phyloP scores from a whole-genome alignment of 2,888 invertebrate species.

The Zhuqinia jingwanae region DNA sequence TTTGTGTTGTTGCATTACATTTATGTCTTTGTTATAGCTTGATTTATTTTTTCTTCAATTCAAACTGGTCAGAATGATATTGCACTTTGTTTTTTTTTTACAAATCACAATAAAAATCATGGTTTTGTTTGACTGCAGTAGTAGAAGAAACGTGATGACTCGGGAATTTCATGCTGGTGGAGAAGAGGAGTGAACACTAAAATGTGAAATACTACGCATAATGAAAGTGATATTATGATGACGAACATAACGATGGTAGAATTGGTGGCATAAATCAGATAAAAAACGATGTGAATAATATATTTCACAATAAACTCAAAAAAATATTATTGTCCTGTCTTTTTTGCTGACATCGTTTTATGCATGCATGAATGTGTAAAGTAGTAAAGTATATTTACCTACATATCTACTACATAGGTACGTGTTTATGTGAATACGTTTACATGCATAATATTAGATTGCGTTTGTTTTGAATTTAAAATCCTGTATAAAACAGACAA shows the following conservation, averaged over 20 bases:
- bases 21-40: no score
- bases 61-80: conserved; percentile 11
- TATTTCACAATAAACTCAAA: neutral
- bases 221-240: conserved; percentile 7
- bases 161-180: neutral
- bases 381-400: no score
- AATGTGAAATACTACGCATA: neutral
- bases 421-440: no score
- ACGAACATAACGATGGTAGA: conserved; percentile 7
- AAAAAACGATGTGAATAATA: neutral
- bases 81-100: conserved; percentile 38
- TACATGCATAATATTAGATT: neutral
- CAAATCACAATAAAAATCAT: conserved; percentile 22
- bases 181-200: neutral
- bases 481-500: neutral
- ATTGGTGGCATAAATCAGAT: conserved; percentile 32
- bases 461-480: conserved; percentile 21
- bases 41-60: neutral
- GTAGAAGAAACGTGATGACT: neutral
- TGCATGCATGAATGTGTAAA: neutral
- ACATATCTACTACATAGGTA: neutral
- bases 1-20: neutral
- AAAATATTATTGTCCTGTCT: conserved; percentile 14
- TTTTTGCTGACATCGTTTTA: neutral
- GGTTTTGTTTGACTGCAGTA: conserved; percentile 6